These are phyloP conservation scores for Steinernema khuongi DNA, from an alignment of 1,140 invertebrate genomes.

Conservation along the genomic window DNA sequence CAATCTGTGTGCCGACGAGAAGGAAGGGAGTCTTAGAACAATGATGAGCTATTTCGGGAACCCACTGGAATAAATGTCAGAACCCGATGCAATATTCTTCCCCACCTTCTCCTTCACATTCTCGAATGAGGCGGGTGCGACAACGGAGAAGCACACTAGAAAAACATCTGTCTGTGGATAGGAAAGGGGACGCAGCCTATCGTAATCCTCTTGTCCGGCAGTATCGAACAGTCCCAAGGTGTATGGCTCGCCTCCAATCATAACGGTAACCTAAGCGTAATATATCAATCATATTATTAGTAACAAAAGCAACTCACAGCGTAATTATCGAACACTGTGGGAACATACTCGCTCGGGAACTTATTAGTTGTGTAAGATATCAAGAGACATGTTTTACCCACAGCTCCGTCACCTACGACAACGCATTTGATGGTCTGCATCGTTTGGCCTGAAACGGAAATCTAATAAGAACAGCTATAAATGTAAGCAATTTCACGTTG, in stretches of 20 bases:
- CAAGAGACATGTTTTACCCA: constrained; percentile 83
- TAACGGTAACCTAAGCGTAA: constrained; percentile 57
- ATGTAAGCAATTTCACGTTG: too few species aligned
- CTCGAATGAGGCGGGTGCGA: constrained; percentile 97
- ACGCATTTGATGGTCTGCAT: constrained; percentile 45
- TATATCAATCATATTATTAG: constrained; percentile 20
- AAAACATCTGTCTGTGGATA: constrained; percentile 99
- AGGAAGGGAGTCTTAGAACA: constrained; percentile 98
- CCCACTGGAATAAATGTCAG: constrained; percentile 74
- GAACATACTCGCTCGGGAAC: constrained; percentile 97
- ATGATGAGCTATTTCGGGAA: constrained; percentile 98
- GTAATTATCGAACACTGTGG: constrained; percentile 98
- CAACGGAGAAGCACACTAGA: constrained; percentile 95
- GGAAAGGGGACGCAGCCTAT: constrained; percentile 82
- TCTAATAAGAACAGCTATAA: too few species aligned
- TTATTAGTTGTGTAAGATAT: constrained; percentile 73
- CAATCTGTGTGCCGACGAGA: constrained; percentile 94
- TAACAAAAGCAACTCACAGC: constrained; percentile 66
- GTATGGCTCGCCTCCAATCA: constrained; percentile 79
- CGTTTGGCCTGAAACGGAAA: neutral
- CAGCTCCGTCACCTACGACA: constrained; percentile 43
- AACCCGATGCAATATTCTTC: neutral
- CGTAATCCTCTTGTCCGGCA: constrained; percentile 69
- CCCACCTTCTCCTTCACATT: constrained; percentile 97
- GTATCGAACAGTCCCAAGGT: constrained; percentile 95